Percentiles rank a stretch among this genome's conserved stretches.
Conservation (phyloP, 2,797 vertebrate species). For the Hybognathus amarus region DNA sequence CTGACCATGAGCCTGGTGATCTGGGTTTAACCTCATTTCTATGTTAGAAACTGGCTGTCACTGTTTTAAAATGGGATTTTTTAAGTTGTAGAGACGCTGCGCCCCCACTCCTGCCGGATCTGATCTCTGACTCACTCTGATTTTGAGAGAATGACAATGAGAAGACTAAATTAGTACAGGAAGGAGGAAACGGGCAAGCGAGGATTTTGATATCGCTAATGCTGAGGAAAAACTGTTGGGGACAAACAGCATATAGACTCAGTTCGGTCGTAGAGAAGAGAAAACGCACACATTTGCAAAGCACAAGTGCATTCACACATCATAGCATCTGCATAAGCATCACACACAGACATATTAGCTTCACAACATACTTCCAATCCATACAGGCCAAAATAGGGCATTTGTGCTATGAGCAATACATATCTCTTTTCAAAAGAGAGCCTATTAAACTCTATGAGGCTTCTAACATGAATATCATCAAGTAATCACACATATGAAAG, state of each 20-base stretch:
- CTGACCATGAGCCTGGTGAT: conserved; percentile 73
- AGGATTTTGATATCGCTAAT: conserved; percentile 37
- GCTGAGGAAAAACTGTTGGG: conserved; percentile 61
- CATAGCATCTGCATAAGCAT: conserved; percentile 27
- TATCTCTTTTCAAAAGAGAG: not conserved
- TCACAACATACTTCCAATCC: conserved; percentile 22
- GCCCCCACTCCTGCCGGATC: not conserved
- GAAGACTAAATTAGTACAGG: conserved; percentile 27
- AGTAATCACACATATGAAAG: conserved; percentile 29
- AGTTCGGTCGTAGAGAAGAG: not conserved
- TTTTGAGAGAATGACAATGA: conserved; percentile 42
- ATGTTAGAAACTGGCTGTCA: conserved; percentile 65
- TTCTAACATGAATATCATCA: conserved; percentile 15
- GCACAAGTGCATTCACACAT: conserved; percentile 53
- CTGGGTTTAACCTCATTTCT: conserved; percentile 78
- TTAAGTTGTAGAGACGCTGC: conserved; percentile 19
- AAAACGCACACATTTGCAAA: conserved; percentile 60
- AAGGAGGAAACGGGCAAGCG: conserved; percentile 10
- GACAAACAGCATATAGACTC: conserved; percentile 10
- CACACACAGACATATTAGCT: not conserved
- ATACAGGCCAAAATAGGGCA: conserved; percentile 18
- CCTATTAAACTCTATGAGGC: not conserved
- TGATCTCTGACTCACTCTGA: conserved; percentile 49
- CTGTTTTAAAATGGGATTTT: conserved; percentile 59
- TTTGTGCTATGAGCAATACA: not conserved